A percentile compares a stretch with the other conserved stretches of the same genome.
These are phyloP conservation scores for Gandaritis pyraliata DNA, from an alignment of 2,888 invertebrate species.

Conservation along the genomic window DNA sequence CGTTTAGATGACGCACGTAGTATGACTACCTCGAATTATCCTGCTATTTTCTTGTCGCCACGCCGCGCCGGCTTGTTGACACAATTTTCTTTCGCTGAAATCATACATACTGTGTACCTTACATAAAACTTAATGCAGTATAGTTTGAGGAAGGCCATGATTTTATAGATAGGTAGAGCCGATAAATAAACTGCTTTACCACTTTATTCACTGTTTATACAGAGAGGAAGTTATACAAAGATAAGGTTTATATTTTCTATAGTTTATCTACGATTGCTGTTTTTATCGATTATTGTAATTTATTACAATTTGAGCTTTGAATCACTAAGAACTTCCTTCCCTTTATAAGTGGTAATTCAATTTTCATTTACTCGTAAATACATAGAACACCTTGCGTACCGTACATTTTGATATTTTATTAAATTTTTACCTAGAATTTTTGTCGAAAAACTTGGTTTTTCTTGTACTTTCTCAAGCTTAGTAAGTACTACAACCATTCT, in stretches of 20 bases:
- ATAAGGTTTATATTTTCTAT: no score
- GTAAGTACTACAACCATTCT: no score
- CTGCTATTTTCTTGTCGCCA: slow-evolving; percentile 9
- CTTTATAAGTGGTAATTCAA: slow-evolving; percentile 1
- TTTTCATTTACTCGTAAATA: neutral
- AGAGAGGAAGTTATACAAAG: neutral
- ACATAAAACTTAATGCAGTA: neutral
- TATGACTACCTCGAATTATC: slow-evolving; percentile 23
- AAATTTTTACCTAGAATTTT: no score
- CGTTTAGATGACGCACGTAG: slow-evolving; percentile 25
- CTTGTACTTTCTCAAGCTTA: no score
- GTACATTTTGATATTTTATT: no score
- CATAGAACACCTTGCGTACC: no score
- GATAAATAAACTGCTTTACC: neutral
- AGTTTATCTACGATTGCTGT: neutral
- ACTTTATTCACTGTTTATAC: neutral
- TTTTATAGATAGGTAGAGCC: neutral
- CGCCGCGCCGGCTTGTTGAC: neutral
- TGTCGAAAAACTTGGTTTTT: no score
- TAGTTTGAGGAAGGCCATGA: slow-evolving; percentile 10
- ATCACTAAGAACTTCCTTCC: neutral
- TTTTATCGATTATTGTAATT: no score
- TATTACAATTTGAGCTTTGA: no score
- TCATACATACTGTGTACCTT: neutral
- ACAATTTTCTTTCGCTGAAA: slow-evolving; percentile 3